phyloP scores from a whole-genome alignment of 2,888 invertebrate genomes.

The Leucophenga montana region DNA sequence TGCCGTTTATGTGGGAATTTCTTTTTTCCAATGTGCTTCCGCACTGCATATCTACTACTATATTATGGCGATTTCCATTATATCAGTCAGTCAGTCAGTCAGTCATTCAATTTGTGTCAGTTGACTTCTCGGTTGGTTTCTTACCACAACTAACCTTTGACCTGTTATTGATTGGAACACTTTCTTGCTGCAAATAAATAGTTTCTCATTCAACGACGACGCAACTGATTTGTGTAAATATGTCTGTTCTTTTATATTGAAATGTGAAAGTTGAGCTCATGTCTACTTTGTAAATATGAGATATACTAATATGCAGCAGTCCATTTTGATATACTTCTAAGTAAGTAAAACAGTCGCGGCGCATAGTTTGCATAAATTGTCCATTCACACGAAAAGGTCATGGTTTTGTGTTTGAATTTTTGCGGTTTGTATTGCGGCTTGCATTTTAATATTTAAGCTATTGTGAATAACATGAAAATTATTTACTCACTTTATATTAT shows the following conservation, averaged over 20 bases:
- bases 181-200: conserved; percentile 19
- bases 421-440: not conserved
- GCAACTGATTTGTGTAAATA: conserved; percentile 4
- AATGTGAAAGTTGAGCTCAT: conserved; percentile 21
- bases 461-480: too few species aligned
- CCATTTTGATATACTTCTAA: conserved; percentile 37
- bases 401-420: not conserved
- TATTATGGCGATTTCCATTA: not conserved
- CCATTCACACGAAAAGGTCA: not conserved
- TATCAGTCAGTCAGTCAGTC: conserved; percentile 1
- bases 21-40: too few species aligned
- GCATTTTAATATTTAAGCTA: too few species aligned
- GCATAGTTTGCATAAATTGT: conserved; percentile 10
- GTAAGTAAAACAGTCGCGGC: too few species aligned
- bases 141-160: conserved; percentile 36
- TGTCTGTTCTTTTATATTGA: not conserved
- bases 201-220: not conserved
- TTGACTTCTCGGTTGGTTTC: conserved; percentile 6
- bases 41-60: not conserved
- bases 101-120: conserved; percentile 5
- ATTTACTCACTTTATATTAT: too few species aligned
- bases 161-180: conserved; percentile 44
- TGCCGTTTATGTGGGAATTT: not conserved
- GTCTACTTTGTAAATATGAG: not conserved
- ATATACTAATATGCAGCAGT: conserved; percentile 2